These are phyloP conservation scores for Aphis gossypii DNA, from an alignment of 1,140 invertebrate species.

Conservation along the genomic window DNA sequence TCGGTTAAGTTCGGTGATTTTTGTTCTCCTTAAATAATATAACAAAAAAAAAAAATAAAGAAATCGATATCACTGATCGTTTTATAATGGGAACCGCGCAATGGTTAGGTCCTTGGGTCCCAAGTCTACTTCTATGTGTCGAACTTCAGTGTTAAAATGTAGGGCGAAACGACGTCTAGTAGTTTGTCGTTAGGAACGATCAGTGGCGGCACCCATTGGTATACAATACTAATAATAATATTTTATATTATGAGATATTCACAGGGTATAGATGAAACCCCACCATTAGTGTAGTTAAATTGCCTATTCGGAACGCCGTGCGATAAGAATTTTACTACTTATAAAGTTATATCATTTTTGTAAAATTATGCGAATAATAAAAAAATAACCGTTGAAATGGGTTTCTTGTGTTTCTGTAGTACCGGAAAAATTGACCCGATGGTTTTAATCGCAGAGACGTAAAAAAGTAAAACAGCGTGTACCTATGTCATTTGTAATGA, in stretches of 20 bases:
- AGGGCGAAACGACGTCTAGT: neutral
- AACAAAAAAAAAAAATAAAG: too few relatives aligned
- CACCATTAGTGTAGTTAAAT: neutral
- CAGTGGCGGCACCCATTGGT: neutral
- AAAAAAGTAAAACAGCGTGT: neutral
- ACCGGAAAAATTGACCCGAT: neutral
- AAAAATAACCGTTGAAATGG: neutral
- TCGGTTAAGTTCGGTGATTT: neutral
- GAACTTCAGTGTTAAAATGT: neutral
- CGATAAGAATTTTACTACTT: neutral
- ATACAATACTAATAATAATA: neutral
- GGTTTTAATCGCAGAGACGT: neutral
- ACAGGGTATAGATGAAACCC: neutral
- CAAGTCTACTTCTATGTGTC: neutral
- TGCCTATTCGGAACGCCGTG: neutral
- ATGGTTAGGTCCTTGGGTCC: neutral
- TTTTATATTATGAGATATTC: neutral
- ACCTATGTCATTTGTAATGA: too few relatives aligned
- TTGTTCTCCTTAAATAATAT: neutral
- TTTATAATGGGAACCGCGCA: too few relatives aligned
- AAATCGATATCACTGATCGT: neutral
- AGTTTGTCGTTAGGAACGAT: neutral
- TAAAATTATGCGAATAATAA: neutral
- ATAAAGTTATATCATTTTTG: neutral
- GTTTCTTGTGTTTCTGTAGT: neutral